phyloP scores from a whole-genome alignment of 2,888 invertebrate genomes.

The Salpingus planirostris region DNA sequence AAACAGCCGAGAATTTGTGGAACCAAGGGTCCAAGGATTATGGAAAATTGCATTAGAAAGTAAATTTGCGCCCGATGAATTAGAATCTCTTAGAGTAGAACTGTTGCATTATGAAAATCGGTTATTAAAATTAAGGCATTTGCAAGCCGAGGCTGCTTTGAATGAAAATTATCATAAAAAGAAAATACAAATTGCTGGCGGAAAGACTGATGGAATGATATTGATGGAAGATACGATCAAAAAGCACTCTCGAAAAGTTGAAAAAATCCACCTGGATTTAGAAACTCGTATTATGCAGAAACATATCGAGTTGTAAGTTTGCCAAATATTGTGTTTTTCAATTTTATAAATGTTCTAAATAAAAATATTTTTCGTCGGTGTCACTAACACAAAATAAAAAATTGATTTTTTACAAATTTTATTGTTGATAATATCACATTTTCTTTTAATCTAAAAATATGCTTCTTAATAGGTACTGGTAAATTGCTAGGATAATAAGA shows the following conservation, averaged over 20 bases:
- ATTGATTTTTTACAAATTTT: constrained; percentile 17
- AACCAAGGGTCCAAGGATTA: constrained; percentile 81
- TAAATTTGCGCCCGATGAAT: constrained; percentile 73
- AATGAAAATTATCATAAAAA: constrained; percentile 56
- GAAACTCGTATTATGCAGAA: constrained; percentile 67
- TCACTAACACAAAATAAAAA: no score
- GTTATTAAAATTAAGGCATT: constrained; percentile 69
- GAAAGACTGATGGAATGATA: constrained; percentile 54
- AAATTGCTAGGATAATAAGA: no score
- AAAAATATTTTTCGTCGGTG: constrained; percentile 13
- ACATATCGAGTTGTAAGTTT: constrained; percentile 68
- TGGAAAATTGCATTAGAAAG: constrained; percentile 76
- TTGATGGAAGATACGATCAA: constrained; percentile 70
- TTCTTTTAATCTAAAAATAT: no score
- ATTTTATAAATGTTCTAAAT: constrained; percentile 5
- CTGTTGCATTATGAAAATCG: constrained; percentile 81
- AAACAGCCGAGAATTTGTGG: constrained; percentile 77
- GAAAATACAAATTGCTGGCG: constrained; percentile 52
- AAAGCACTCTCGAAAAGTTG: constrained; percentile 75
- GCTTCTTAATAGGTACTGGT: no score
- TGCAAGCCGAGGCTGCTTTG: constrained; percentile 73
- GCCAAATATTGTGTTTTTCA: constrained; percentile 2
- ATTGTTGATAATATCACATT: constrained; percentile 4
- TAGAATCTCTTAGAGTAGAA: constrained; percentile 78
- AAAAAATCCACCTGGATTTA: constrained; percentile 73